Evolutionary conservation across 2,797 vertebrate genomes (phyloP).

Genomic region (Babyrousa celebensis): DNA sequence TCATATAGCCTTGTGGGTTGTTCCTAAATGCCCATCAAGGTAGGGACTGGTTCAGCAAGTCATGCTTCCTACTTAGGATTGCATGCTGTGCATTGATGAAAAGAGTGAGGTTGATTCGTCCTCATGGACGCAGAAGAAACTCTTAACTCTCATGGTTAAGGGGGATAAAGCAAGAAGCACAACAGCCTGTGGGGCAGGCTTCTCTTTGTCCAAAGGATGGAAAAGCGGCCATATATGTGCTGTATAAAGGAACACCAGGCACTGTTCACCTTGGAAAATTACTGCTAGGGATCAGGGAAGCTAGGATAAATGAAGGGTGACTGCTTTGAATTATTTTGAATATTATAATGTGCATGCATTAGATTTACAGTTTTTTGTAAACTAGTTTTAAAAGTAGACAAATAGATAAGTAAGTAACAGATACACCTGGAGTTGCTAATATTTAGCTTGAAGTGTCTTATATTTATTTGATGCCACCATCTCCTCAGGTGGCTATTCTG

Average conservation of each 20-base stretch:
- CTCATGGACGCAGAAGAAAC: background rate
- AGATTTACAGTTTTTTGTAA: background rate
- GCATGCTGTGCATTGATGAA: background rate
- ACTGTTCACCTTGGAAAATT: background rate
- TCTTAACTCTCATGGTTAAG: background rate
- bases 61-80: background rate
- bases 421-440: background rate
- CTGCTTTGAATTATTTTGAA: background rate
- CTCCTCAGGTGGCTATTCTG: background rate
- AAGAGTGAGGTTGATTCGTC: background rate
- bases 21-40: background rate
- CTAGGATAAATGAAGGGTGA: background rate
- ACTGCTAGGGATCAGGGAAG: background rate
- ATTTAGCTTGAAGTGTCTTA: background rate
- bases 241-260: background rate
- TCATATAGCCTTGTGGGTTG: fast-evolving
- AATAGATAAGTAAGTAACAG: background rate
- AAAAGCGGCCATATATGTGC: too few relatives aligned
- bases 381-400: background rate
- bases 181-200: background rate
- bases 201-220: background rate
- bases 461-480: background rate
- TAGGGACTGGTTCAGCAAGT: background rate
- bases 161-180: background rate
- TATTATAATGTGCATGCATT: background rate